These are phyloP conservation scores for Thripadectes ignobilis DNA, from an alignment of 2,797 vertebrate genomes.

Conservation along the genomic window DNA sequence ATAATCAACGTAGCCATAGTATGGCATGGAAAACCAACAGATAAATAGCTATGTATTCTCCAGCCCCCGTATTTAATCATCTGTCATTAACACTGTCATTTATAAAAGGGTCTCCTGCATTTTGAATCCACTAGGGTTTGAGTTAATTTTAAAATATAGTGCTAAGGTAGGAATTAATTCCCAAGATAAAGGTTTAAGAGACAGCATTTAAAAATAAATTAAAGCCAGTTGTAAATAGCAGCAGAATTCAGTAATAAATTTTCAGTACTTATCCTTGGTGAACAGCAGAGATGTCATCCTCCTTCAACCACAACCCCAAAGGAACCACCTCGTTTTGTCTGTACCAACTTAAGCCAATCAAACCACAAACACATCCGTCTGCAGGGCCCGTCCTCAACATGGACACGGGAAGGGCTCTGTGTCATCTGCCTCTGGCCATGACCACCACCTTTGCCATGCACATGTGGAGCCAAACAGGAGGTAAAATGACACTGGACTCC, in stretches of 20 bases:
- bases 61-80: background rate
- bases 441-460: background rate
- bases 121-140: background rate
- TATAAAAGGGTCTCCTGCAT: background rate
- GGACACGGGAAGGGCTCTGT: rapidly evolving
- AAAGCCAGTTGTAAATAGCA: background rate
- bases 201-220: background rate
- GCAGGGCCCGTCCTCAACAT: rapidly evolving
- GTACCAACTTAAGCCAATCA: background rate
- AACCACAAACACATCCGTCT: rapidly evolving
- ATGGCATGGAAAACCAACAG: background rate
- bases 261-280: background rate
- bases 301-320: background rate
- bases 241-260: background rate
- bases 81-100: background rate
- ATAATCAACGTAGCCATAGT: background rate
- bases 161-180: background rate
- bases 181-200: background rate
- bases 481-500: background rate
- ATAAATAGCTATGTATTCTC: background rate
- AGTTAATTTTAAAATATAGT: background rate
- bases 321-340: background rate
- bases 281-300: background rate
- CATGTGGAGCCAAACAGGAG: rapidly evolving
- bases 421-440: rapidly evolving